A percentile compares a stretch with the other conserved stretches of the same genome.
phyloP scores from a whole-genome alignment of 2,888 invertebrate species.

The Clivina fossor region DNA sequence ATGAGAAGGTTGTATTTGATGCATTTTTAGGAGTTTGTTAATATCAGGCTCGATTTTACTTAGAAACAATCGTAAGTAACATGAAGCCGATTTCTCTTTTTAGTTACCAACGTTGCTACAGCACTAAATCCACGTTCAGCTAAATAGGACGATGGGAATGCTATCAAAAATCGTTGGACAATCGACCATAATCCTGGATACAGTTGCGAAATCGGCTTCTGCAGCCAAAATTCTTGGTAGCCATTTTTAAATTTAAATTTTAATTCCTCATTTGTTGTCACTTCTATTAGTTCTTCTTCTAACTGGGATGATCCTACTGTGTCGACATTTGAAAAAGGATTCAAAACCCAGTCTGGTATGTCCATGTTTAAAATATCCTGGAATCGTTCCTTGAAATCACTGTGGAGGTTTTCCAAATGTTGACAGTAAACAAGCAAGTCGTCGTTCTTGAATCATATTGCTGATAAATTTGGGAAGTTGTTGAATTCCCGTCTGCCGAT shows the following conservation, averaged over 20 bases:
- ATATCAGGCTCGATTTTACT: conserved; percentile 19
- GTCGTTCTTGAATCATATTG: conserved; percentile 30
- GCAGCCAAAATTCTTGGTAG: conserved; percentile 38
- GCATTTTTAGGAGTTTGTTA: conserved; percentile 23
- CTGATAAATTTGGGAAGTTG: conserved; percentile 33
- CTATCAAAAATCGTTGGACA: conserved; percentile 3
- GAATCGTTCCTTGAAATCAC: conserved; percentile 39
- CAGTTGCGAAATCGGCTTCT: conserved; percentile 32
- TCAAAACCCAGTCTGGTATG: conserved; percentile 40
- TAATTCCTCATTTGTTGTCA: conserved; percentile 40
- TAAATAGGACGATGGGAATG: conserved; percentile 9
- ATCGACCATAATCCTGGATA: conserved; percentile 2
- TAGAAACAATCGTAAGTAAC: conserved; percentile 14
- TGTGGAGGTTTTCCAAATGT: conserved; percentile 38
- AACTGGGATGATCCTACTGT: conserved; percentile 36
- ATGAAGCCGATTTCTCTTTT: conserved; percentile 5
- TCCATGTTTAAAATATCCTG: conserved; percentile 39
- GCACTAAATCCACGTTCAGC: conserved; percentile 10
- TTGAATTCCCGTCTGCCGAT: conserved; percentile 41
- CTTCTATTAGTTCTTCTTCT: conserved; percentile 41
- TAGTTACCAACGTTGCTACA: neutral
- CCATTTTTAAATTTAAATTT: conserved; percentile 39
- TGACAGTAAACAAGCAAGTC: conserved; percentile 37
- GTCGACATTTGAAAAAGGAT: conserved; percentile 42
- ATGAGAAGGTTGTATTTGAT: neutral